Conservation (phyloP, 2,113 vertebrate species). For the Colinus virginianus region DNA sequence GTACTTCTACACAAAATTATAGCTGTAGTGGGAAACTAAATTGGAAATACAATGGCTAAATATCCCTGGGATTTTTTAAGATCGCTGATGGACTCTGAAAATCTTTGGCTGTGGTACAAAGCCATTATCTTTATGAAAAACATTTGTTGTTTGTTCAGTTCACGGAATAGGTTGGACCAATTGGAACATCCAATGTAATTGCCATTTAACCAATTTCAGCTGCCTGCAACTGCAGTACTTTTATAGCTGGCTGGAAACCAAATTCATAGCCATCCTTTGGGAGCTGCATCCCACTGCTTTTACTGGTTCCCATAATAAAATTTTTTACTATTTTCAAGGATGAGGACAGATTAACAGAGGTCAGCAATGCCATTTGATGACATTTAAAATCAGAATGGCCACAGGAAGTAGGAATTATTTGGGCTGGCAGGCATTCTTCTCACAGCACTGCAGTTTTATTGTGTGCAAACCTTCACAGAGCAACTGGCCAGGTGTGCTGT, state of each 20-base stretch:
- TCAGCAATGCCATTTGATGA: background rate
- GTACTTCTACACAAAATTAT: background rate
- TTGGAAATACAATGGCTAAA: background rate
- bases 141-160: constrained; percentile 30
- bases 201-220: constrained; percentile 28
- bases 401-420: background rate
- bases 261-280: background rate
- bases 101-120: constrained; percentile 5
- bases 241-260: background rate
- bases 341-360: background rate
- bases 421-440: background rate
- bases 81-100: background rate
- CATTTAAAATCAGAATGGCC: background rate
- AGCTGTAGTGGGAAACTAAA: background rate
- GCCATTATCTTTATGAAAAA: constrained; percentile 21
- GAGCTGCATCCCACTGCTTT: background rate
- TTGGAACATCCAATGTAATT: constrained; percentile 12
- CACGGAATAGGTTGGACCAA: background rate
- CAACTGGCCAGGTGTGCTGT: background rate
- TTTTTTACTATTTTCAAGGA: background rate
- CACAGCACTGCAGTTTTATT: fast-evolving
- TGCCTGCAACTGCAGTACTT: background rate
- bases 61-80: constrained; percentile 5
- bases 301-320: background rate
- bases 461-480: background rate